Evolutionary conservation across 2,113 vertebrate species (phyloP), one percentile per base, ranked within the genome.

Genomic region (Rhineura floridana): DNA sequence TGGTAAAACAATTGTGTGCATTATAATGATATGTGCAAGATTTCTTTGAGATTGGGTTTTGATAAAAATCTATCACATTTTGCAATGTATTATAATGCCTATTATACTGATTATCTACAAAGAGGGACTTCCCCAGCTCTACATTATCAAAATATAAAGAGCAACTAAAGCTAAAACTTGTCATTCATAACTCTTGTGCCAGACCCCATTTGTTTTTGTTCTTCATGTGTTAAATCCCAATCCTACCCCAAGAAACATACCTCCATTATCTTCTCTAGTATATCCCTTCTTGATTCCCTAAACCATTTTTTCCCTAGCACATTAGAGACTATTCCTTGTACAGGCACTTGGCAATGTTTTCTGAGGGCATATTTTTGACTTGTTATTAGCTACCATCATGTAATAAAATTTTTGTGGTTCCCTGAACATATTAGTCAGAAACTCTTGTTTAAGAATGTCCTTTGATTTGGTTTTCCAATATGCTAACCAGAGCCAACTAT

Each of bases 291-390:
- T 23, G 33, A 78, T 52, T 86, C 62, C 33, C 63, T 50, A 46
- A 52, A 30, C 25, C 0, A 0, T 5, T 6, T 21, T 83, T 84
- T 59, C 15, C 84, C 48, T 39, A 8, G 7, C 59, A n/a, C 10
- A 36, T 69, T 36, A 0, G 13, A 30, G 5, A 3, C 48, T 1
- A 1, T 23, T 8, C 62, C 0, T 0, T 48, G 21, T 19, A 28
- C 36, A 52, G 36, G 2, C 30, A 10, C 12, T 73, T 59, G 44
- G 80, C 77, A 85, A 77, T 25, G 23, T 48, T 50, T 81, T 72
- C 55, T 28, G 48, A 80, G 30, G 25, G 46, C 7, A 25, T 78
- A 4, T 21, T 11, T 1, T 46, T 48, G 30, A 48, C 23, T 69
- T 75, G 69, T 75, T 90, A 79, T 79, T 48, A 33, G 75, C n/a